Conservation (phyloP, 2,888 invertebrate genomes). For the Euproctis similis region DNA sequence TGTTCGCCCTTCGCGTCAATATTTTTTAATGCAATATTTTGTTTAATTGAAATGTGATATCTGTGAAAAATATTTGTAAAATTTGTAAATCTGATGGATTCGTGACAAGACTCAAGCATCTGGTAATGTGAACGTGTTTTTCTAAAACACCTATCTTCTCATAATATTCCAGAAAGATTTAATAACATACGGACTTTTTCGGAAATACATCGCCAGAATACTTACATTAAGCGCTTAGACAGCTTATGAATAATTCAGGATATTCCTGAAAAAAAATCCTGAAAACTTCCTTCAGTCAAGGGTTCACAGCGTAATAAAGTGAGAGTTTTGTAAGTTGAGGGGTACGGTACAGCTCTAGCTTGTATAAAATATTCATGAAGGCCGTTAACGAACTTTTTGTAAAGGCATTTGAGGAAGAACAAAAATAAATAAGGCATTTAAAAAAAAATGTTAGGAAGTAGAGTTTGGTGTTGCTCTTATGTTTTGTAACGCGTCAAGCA, state of each 20-base stretch:
- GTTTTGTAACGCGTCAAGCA: too few relatives aligned
- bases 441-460: too few relatives aligned
- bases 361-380: slow-evolving; percentile 35
- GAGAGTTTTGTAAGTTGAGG: slow-evolving; percentile 19
- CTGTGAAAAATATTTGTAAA: too few relatives aligned
- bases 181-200: slow-evolving; percentile 24
- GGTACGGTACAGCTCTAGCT: slow-evolving; percentile 17
- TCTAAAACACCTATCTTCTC: too few relatives aligned
- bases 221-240: slow-evolving; percentile 24
- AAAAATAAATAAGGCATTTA: slow-evolving; percentile 27
- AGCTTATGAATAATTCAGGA: slow-evolving; percentile 34
- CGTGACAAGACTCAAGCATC: too few relatives aligned
- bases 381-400: slow-evolving; percentile 30
- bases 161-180: slow-evolving; percentile 16
- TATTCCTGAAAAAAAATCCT: slow-evolving; percentile 29
- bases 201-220: slow-evolving; percentile 14
- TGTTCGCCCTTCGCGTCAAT: too few relatives aligned
- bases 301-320: slow-evolving; percentile 31
- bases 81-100: too few relatives aligned
- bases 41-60: too few relatives aligned
- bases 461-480: too few relatives aligned
- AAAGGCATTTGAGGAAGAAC: slow-evolving; percentile 21
- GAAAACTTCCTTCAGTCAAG: slow-evolving; percentile 30
- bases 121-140: too few relatives aligned
- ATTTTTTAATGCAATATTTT: too few relatives aligned